phyloP scores from a whole-genome alignment of 2,113 vertebrate genomes.

The Festucalex cinctus region DNA sequence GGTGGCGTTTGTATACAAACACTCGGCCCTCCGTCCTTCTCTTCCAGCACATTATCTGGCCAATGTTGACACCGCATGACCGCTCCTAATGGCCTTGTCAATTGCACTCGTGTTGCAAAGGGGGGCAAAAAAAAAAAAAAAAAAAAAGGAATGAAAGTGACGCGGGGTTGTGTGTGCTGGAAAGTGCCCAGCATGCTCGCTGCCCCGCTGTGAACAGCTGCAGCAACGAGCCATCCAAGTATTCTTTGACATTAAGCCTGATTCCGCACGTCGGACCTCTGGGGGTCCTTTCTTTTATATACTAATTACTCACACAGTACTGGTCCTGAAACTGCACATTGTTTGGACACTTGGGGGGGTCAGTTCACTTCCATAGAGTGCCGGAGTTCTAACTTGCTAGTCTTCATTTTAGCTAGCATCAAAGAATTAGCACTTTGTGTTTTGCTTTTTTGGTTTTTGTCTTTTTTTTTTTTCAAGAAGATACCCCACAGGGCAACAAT shows the following conservation, averaged over 20 bases:
- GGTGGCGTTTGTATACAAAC: neutral
- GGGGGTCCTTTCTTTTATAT: conserved; percentile 5
- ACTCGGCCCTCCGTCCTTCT: neutral
- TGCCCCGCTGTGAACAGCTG: conserved; percentile 32
- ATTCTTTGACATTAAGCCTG: conserved; percentile 4
- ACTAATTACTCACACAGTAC: neutral
- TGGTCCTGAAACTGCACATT: neutral
- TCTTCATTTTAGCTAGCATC: neutral
- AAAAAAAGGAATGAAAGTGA: conserved; percentile 31
- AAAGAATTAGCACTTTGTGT: neutral
- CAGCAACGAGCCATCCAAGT: conserved; percentile 18
- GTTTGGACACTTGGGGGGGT: neutral
- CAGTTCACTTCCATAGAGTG: neutral
- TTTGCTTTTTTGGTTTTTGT: neutral
- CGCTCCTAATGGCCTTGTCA: conserved; percentile 74
- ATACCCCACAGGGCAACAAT: neutral
- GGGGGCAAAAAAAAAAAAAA: neutral
- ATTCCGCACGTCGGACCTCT: neutral
- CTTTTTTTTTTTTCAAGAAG: neutral
- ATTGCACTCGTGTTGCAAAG: conserved; percentile 59
- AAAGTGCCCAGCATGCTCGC: conserved; percentile 24
- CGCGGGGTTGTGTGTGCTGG: conserved; percentile 23
- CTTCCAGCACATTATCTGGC: conserved; percentile 55
- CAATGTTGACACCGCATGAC: conserved; percentile 63
- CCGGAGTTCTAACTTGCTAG: neutral